These are phyloP conservation scores for Neosalanx taihuensis DNA, from an alignment of 2,797 vertebrate genomes.

Conservation along the genomic window DNA sequence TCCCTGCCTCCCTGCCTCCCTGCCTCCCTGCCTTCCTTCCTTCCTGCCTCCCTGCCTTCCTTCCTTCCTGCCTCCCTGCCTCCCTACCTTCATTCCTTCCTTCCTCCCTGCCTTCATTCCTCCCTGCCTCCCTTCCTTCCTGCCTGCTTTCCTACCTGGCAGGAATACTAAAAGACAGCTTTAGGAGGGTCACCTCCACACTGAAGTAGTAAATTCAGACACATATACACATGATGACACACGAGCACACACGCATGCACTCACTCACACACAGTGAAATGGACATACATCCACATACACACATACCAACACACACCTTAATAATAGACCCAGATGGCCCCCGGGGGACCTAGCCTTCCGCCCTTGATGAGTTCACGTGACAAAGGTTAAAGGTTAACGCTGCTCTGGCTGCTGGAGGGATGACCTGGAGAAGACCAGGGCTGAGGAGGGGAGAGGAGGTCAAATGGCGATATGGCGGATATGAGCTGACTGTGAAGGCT, in stretches of 20 bases:
- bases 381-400: conserved; percentile 10
- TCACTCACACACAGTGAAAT: not conserved
- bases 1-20: not conserved
- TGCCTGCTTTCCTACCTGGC: not conserved
- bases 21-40: not conserved
- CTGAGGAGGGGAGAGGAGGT: not conserved
- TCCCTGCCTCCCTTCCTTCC: not conserved
- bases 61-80: not conserved
- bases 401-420: not conserved
- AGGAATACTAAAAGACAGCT: conserved; percentile 29
- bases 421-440: not conserved
- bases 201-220: conserved; percentile 1
- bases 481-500: not conserved
- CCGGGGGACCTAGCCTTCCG: not conserved
- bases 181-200: not conserved
- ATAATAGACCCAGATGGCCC: not conserved
- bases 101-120: not conserved
- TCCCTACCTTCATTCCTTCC: not conserved
- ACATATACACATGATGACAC: not conserved
- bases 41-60: not conserved
- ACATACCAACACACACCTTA: not conserved
- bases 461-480: not conserved
- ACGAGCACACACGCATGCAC: conserved; percentile 9
- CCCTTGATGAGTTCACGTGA: conserved; percentile 4
- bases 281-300: not conserved